phyloP scores from a whole-genome alignment of 1,140 invertebrate species.

The Stegodyphus dumicola region DNA sequence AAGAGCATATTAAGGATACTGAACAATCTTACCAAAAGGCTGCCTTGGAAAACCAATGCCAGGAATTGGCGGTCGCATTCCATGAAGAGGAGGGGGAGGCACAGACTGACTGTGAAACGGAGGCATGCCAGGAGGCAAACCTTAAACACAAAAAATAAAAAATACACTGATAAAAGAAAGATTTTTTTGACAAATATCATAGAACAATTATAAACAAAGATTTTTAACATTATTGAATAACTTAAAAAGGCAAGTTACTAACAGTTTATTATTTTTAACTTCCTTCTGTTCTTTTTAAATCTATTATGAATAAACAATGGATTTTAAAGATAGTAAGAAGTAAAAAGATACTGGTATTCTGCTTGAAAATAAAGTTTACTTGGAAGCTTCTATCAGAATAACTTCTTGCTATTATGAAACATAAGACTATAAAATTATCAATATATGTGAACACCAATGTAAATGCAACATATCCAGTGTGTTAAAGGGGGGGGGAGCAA shows the following conservation, averaged over 20 bases:
- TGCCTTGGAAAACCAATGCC: constrained; percentile 32
- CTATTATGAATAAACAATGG: no score
- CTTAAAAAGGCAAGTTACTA: not conserved
- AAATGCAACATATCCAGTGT: no score
- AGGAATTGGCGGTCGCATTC: constrained; percentile 50
- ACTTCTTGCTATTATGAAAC: no score
- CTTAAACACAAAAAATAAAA: constrained; percentile 1
- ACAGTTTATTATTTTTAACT: no score
- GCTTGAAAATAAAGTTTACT: no score
- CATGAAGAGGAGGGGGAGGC: constrained; percentile 64
- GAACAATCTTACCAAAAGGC: constrained; percentile 35
- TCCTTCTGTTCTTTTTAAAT: no score
- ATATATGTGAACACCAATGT: no score
- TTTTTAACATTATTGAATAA: constrained; percentile 9
- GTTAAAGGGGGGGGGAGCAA: no score
- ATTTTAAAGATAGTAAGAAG: no score
- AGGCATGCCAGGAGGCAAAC: constrained; percentile 63
- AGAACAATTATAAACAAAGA: not conserved
- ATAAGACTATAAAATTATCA: no score
- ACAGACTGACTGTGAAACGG: constrained; percentile 63
- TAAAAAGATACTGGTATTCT: no score
- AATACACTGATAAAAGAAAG: not conserved
- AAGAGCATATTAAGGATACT: not conserved
- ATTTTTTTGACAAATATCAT: not conserved
- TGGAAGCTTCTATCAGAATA: no score